Percentiles rank a stretch among this genome's conserved stretches.
Conservation (phyloP, 2,797 vertebrate genomes). For the Falco rusticolus region DNA sequence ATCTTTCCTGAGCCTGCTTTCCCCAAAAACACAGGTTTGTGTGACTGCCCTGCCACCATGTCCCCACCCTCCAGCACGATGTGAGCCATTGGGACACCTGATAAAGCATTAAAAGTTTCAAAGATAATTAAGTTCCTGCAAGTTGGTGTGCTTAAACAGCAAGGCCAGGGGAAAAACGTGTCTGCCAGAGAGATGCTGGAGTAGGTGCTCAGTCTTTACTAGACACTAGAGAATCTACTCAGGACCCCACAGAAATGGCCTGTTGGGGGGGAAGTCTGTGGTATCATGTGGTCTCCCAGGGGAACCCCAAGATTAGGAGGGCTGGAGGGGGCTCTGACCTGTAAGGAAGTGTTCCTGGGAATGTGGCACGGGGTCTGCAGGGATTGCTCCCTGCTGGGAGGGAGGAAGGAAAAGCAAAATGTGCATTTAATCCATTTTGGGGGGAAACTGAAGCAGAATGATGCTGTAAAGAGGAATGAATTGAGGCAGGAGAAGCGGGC, state of each 20-base stretch:
- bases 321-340: fast-evolving
- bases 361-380: fast-evolving
- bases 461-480: not conserved
- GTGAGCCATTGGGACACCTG: not conserved
- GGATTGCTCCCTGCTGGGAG: not conserved
- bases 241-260: not conserved
- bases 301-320: not conserved
- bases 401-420: not conserved
- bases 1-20: not conserved
- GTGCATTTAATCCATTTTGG: fast-evolving
- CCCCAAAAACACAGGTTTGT: not conserved
- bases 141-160: not conserved
- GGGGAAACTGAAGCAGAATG: fast-evolving
- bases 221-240: not conserved
- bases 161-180: not conserved
- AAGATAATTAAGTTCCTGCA: not conserved
- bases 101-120: not conserved
- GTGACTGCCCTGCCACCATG: not conserved
- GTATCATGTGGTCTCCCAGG: fast-evolving
- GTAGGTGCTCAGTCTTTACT: not conserved
- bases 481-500: fast-evolving
- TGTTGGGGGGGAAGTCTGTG: fast-evolving
- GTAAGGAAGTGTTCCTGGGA: not conserved
- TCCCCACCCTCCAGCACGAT: not conserved
- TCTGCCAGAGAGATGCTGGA: not conserved